A percentile compares a stretch with the other conserved stretches of the same genome.
Conservation (phyloP, 2,113 vertebrate species). For the Nipponia nippon region DNA sequence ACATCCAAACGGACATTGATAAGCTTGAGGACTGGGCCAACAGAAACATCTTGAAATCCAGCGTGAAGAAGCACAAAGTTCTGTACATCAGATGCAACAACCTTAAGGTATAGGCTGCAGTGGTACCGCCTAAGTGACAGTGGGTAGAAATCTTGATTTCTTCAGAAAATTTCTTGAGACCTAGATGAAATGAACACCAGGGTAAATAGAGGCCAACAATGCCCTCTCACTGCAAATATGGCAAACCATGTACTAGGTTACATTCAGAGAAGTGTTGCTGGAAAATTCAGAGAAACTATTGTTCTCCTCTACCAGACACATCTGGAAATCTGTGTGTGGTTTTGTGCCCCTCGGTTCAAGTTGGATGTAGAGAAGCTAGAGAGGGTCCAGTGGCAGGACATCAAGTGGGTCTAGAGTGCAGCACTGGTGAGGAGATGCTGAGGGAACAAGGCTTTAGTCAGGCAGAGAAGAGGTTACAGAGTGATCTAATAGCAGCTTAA, state of each 20-base stretch:
- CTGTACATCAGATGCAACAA: neutral
- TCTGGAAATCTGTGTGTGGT: neutral
- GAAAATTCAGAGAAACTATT: neutral
- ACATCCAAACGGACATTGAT: neutral
- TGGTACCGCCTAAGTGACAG: neutral
- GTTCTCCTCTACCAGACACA: neutral
- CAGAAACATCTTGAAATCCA: neutral
- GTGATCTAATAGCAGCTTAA: neutral
- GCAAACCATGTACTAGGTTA: neutral
- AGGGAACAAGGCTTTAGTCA: neutral
- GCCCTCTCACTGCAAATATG: neutral
- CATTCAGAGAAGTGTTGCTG: neutral
- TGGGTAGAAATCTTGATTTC: neutral
- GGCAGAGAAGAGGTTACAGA: neutral
- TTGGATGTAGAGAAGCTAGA: neutral
- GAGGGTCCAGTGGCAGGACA: neutral
- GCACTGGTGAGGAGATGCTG: neutral
- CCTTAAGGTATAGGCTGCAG: neutral
- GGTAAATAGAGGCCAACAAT: neutral
- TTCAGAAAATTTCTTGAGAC: neutral
- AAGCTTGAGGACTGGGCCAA: neutral
- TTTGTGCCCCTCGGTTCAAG: neutral
- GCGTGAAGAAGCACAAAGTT: neutral
- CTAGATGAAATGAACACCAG: neutral
- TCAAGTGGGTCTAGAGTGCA: neutral